A percentile compares a stretch with the other conserved stretches of the same genome.
Evolutionary conservation across 2,797 vertebrate species (phyloP).

Genomic region (Todus mexicanus): DNA sequence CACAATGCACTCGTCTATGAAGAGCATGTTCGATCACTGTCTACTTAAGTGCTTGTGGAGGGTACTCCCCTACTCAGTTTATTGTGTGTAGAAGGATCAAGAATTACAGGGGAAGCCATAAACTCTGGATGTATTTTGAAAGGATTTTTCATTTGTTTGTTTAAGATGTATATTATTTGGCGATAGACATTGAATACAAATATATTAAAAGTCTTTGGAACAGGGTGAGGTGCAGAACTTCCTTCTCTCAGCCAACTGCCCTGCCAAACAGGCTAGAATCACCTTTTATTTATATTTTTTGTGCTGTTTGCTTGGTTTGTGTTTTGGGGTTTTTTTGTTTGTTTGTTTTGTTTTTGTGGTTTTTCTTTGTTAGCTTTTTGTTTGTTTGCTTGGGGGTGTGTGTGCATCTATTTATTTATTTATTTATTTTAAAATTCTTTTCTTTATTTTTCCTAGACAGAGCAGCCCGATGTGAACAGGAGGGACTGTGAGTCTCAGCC

Average conservation of each 20-base stretch:
- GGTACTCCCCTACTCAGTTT: neutral
- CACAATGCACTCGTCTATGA: neutral
- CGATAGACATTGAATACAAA: neutral
- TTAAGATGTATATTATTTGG: neutral
- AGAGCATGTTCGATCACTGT: neutral
- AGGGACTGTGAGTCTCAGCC: neutral
- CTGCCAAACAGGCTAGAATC: neutral
- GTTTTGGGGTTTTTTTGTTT: no score
- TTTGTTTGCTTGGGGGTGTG: no score
- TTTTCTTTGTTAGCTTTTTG: no score
- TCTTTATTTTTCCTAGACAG: neutral
- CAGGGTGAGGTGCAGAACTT: neutral
- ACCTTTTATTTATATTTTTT: no score
- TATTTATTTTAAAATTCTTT: no score
- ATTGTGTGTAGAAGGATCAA: neutral
- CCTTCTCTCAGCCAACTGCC: neutral
- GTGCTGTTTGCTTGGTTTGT: no score
- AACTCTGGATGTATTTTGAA: neutral
- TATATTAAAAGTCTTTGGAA: neutral
- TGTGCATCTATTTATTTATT: no score
- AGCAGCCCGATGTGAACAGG: neutral
- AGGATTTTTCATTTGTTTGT: neutral
- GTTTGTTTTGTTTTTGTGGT: no score
- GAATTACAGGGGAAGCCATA: neutral
- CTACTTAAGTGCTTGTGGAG: neutral